These are phyloP conservation scores for Yponomeuta cagnagella DNA, from an alignment of 2,888 invertebrate species.

Conservation along the genomic window DNA sequence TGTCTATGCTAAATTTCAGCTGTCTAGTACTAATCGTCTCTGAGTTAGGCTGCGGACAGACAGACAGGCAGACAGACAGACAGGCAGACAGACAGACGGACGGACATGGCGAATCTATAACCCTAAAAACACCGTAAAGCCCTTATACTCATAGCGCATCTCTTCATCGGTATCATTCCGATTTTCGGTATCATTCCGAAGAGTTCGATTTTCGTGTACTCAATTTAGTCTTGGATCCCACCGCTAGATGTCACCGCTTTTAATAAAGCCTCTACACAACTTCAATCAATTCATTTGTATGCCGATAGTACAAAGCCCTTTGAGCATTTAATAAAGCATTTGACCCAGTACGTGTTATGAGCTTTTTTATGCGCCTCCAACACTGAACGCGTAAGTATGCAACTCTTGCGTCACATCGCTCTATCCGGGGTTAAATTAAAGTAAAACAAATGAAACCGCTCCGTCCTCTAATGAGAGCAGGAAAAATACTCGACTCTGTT, in stretches of 20 bases:
- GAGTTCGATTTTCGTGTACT: too few relatives aligned
- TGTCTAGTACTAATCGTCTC: too few relatives aligned
- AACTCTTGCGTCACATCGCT: neutral
- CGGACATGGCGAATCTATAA: too few relatives aligned
- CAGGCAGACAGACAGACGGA: too few relatives aligned
- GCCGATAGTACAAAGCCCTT: neutral
- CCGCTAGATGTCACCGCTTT: neutral
- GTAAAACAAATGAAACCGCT: conserved; percentile 24
- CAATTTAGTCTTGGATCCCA: neutral
- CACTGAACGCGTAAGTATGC: neutral
- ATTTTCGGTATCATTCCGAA: too few relatives aligned
- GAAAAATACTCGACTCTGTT: conserved; percentile 58
- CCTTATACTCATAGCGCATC: too few relatives aligned
- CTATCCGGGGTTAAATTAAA: conserved; percentile 17
- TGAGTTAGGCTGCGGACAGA: too few relatives aligned
- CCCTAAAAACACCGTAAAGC: too few relatives aligned
- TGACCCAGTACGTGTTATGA: neutral
- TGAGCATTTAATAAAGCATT: neutral
- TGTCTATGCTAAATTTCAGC: too few relatives aligned
- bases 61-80: too few relatives aligned
- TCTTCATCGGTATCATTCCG: too few relatives aligned
- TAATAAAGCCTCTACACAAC: neutral
- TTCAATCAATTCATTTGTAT: neutral
- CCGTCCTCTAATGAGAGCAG: conserved; percentile 35
- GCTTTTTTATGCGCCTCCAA: neutral